Conservation (phyloP, 2,888 invertebrate genomes). For the Osmoderma eremita region DNA sequence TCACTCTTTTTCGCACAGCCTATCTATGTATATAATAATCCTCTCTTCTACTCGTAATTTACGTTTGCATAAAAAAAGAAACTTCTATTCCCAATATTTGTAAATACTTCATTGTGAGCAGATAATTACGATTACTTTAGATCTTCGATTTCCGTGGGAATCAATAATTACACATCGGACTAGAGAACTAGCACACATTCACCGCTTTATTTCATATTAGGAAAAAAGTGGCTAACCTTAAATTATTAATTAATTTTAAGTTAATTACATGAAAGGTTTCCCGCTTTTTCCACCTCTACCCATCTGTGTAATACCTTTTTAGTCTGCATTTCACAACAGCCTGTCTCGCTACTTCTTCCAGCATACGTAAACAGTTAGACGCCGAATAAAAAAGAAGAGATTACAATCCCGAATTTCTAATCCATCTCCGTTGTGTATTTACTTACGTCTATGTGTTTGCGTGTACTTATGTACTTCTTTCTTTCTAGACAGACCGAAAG, state of each 20-base stretch:
- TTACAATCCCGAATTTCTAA: slow-evolving; percentile 30
- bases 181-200: slow-evolving; percentile 20
- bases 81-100: no score
- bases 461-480: slow-evolving; percentile 4
- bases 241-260: slow-evolving; percentile 9
- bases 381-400: slow-evolving; percentile 11
- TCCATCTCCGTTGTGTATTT: neutral
- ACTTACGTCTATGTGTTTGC: neutral
- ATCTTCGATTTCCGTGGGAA: slow-evolving; percentile 29
- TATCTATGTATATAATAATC: no score
- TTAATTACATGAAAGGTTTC: slow-evolving; percentile 5
- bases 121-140: slow-evolving; percentile 13
- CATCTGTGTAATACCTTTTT: no score
- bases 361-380: neutral
- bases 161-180: slow-evolving; percentile 7
- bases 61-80: no score
- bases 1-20: no score
- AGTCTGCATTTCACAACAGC: neutral
- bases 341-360: neutral
- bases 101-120: no score
- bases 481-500: slow-evolving; percentile 25
- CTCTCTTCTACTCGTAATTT: no score
- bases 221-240: neutral
- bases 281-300: slow-evolving; percentile 9
- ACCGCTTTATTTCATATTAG: no score